These are phyloP conservation scores for Sitobion miscanthi DNA, from an alignment of 1,140 invertebrate species.

Conservation along the genomic window DNA sequence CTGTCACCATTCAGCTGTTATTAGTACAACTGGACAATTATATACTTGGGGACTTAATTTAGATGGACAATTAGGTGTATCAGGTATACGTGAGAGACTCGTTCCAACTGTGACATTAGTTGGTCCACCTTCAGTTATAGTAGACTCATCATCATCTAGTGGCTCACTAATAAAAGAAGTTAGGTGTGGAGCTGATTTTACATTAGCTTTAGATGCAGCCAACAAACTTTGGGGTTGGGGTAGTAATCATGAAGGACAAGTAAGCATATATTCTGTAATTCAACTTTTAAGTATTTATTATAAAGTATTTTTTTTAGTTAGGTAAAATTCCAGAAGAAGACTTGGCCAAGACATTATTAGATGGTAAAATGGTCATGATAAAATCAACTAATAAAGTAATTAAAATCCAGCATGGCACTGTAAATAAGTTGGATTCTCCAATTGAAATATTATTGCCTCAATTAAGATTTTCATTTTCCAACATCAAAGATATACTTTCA, in stretches of 20 bases:
- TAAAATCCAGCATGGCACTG: conserved; percentile 63
- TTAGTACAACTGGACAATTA: conserved; percentile 71
- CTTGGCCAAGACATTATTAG: conserved; percentile 60
- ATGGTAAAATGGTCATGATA: conserved; percentile 64
- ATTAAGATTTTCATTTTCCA: conserved; percentile 59
- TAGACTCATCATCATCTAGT: conserved; percentile 52
- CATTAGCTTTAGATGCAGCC: conserved; percentile 70
- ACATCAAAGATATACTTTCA: conserved; percentile 48
- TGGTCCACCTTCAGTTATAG: conserved; percentile 58
- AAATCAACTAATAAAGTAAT: conserved; percentile 66
- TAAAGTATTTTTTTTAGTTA: conserved; percentile 59
- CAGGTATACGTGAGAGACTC: conserved; percentile 65
- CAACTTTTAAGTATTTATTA: background rate
- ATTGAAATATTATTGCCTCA: conserved; percentile 65
- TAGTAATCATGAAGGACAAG: conserved; percentile 70
- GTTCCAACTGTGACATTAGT: conserved; percentile 63
- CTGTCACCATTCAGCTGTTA: conserved; percentile 72
- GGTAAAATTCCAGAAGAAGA: conserved; percentile 63
- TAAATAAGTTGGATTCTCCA: conserved; percentile 64
- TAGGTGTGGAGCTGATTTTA: conserved; percentile 75
- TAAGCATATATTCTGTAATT: conserved; percentile 59
- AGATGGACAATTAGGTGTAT: conserved; percentile 75
- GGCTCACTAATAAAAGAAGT: conserved; percentile 62
- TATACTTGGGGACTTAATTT: conserved; percentile 76
- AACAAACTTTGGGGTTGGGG: conserved; percentile 71